Evolutionary conservation across 2,888 invertebrate species (phyloP).

Genomic region (Metallyticus violacea): DNA sequence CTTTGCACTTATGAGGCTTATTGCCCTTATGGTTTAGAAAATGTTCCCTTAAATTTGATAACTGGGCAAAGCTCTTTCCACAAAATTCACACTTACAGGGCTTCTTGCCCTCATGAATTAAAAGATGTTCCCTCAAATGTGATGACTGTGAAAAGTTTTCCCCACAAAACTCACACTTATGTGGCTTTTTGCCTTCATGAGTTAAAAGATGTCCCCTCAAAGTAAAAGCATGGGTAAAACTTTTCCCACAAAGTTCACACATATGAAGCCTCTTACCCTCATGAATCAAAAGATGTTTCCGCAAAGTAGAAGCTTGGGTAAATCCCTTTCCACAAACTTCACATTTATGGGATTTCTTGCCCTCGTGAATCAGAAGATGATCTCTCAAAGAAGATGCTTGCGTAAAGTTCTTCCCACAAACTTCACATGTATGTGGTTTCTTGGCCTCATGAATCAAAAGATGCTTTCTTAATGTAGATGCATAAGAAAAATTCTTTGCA

Average conservation of each 20-base stretch:
- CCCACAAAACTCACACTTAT: background rate
- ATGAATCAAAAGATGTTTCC: too few species aligned
- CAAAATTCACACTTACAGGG: background rate
- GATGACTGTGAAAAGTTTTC: background rate
- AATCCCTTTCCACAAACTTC: too few species aligned
- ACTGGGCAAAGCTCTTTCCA: background rate
- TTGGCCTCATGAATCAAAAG: too few species aligned
- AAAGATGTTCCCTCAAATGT: background rate
- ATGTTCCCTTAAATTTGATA: background rate
- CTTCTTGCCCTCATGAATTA: background rate
- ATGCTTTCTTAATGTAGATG: too few species aligned
- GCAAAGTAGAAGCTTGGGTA: too few species aligned
- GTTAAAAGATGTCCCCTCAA: background rate
- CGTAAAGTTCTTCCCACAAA: too few species aligned
- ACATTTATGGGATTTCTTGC: too few species aligned
- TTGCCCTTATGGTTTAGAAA: background rate
- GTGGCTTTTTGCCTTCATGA: background rate
- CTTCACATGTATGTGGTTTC: too few species aligned
- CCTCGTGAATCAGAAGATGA: too few species aligned
- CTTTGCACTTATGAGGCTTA: background rate
- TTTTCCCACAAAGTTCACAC: background rate
- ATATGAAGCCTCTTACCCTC: background rate
- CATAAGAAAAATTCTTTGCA: too few species aligned
- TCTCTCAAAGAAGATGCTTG: too few species aligned
- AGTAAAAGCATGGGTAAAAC: background rate